These are phyloP conservation scores for Myiozetetes cayanensis DNA, from an alignment of 2,113 vertebrate genomes.

Conservation along the genomic window DNA sequence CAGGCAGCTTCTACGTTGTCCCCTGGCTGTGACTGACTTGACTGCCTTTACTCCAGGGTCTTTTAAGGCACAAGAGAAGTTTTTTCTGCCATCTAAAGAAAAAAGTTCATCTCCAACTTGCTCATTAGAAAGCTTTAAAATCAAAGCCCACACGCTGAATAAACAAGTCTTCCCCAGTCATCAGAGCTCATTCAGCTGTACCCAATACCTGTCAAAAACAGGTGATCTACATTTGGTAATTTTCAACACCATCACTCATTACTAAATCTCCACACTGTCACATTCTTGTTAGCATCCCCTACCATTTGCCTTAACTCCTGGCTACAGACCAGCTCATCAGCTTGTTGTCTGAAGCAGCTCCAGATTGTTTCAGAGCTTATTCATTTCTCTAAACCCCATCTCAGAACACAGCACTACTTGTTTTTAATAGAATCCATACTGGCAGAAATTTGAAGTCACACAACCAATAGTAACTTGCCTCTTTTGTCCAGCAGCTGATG, in stretches of 20 bases:
- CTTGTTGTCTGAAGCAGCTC: neutral
- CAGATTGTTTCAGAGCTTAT: neutral
- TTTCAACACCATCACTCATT: neutral
- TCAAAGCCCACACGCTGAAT: neutral
- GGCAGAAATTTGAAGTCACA: neutral
- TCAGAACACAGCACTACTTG: neutral
- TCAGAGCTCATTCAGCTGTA: neutral
- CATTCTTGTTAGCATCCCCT: neutral
- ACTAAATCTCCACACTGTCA: neutral
- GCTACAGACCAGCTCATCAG: neutral
- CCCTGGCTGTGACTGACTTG: neutral
- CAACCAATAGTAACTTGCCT: neutral
- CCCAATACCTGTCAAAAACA: neutral
- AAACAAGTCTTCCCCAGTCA: neutral
- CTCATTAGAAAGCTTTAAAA: neutral
- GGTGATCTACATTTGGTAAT: neutral
- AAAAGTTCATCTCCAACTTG: neutral
- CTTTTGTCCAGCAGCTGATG: neutral
- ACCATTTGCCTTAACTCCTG: neutral
- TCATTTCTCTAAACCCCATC: neutral
- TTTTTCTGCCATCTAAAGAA: neutral
- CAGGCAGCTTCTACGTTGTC: neutral
- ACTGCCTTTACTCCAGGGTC: neutral
- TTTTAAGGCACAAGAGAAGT: neutral
- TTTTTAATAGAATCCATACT: neutral